Evolutionary conservation across 92 coral and sea anemone genomes (phyloP), one percentile per base, ranked within the genome.

Genomic region (Ricordea florida): DNA sequence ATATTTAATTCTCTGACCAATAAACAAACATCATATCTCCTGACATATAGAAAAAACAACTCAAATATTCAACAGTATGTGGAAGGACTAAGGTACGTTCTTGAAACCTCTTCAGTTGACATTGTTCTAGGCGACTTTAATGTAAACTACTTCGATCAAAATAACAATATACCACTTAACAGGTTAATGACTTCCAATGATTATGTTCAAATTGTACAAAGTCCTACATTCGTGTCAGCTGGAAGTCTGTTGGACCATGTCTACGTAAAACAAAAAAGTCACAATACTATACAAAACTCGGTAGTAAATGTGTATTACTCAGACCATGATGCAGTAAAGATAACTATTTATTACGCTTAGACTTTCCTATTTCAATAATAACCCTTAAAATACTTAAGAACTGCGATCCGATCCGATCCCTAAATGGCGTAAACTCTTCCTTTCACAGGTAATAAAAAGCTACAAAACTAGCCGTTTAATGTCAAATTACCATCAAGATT

Each of bases 271-370:
- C 18, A 20, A 25, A 10, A 16, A 10, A 28, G n/a, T 36, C 33
- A 44, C 15, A 9, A 26, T 1, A 17, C 31, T 6, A 14, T 66
- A 44, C 41, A 48, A 33, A 46, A 49, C 29, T 66, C 29, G 5
- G 44, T 66, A 0, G 21, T 66, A 6, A 10, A 21, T 28, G 74
- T 66, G 22, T 66, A 66, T 18, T 66, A 47, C 20, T 66, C 62
- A 29, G 72, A 64, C 10, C 72, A 64, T 64, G 56, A 64, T 41
- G 72, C 72, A 18, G 49, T 64, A 5, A 64, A 64, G 42, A 15
- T 64, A 59, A 6, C 67, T 28, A 28, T 59, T 44, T 59, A 44
- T 45, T 38, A 38, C 9, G 10, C 9, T 48, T 48, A 25, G 22
- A 25, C 56, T 25, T n/a, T n/a, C n/a, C n/a, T n/a, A n/a, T n/a